Evolutionary conservation across 1,140 invertebrate species (phyloP).

Genomic region (Tetragonula clypearis): DNA sequence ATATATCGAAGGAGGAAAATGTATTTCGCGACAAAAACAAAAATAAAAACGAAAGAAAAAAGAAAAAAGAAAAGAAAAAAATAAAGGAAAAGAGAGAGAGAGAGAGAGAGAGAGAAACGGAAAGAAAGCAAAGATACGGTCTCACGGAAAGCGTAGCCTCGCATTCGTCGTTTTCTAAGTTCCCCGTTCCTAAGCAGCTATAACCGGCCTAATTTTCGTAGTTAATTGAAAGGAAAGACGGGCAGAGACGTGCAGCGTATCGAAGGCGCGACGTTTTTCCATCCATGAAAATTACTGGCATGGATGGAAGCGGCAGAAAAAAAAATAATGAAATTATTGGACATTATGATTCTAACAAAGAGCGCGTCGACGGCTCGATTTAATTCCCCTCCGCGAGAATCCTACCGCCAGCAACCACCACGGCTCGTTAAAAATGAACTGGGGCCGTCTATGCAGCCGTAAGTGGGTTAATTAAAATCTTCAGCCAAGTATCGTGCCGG

Average conservation of each 20-base stretch:
- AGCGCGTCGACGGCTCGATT: conserved; percentile 42
- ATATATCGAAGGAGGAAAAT: neutral
- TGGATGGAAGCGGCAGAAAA: neutral
- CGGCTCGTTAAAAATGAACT: conserved; percentile 47
- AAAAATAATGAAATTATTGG: conserved; percentile 47
- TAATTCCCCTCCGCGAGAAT: conserved; percentile 40
- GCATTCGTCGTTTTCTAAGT: conserved; percentile 18
- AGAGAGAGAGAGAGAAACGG: neutral
- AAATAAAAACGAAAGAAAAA: neutral
- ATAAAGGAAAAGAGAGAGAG: neutral
- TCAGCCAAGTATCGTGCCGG: conserved; percentile 5
- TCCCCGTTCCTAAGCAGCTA: neutral
- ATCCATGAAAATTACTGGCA: conserved; percentile 17
- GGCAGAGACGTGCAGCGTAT: neutral
- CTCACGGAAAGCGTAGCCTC: neutral
- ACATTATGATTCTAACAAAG: conserved; percentile 54
- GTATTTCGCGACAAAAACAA: neutral
- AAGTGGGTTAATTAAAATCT: conserved; percentile 64
- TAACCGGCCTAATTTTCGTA: conserved; percentile 31
- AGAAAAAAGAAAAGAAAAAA: neutral
- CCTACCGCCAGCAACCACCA: neutral
- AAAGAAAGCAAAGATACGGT: neutral
- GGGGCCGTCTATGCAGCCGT: conserved; percentile 11
- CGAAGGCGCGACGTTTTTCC: neutral
- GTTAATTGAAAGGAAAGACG: conserved; percentile 11